Evolutionary conservation across 2,888 invertebrate species (phyloP), one percentile per base, ranked within the genome.

Genomic region (Perithous albicinctus): DNA sequence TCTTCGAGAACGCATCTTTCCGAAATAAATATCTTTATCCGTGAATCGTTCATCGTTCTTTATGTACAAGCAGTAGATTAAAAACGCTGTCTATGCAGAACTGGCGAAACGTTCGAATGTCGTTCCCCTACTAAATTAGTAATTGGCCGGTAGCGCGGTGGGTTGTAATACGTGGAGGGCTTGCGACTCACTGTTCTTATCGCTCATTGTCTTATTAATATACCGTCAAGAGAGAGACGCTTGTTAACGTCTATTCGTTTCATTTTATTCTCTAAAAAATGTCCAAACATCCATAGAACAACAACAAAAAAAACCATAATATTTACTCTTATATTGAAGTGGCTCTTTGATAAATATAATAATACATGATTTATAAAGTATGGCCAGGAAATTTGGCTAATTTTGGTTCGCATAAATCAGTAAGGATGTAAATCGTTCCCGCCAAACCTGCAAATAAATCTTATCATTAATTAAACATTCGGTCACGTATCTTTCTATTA

Each of bases 351-450:
- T 1, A 26, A 54, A 54, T 54, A 2, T 8, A 1, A 12, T 1
- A 56, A 54, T 54, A 29, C 15, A 54, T 61, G 29, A 72, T 84
- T 91, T 92, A 94, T 54, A 95, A 77, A 84, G 93, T 93, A 89
- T 95, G 96, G 3, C 95, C 97, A 32, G 98, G 98, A 91, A 98
- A 97, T 89, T 94, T 95, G 0, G 97, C 96, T 15, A 94, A 92
- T 43, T 92, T 85, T 0, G 96, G 95, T 73, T 95, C 91, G 80
- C 94, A 93, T 66, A 97, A 92, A 88, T 98, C 97, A 48, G 95
- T 92, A 35, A 97, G 93, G 86, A 97, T 95, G 91, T 96, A 97
- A 86, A 97, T 94, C 0, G 96, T 95, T 15, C 98, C 98, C 51
- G 96, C 94, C 79, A 97, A 92, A 20, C 96, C 93, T 93, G 84